Conservation (phyloP, 2,888 invertebrate species). For the Mesopsocus fuscifrons region DNA sequence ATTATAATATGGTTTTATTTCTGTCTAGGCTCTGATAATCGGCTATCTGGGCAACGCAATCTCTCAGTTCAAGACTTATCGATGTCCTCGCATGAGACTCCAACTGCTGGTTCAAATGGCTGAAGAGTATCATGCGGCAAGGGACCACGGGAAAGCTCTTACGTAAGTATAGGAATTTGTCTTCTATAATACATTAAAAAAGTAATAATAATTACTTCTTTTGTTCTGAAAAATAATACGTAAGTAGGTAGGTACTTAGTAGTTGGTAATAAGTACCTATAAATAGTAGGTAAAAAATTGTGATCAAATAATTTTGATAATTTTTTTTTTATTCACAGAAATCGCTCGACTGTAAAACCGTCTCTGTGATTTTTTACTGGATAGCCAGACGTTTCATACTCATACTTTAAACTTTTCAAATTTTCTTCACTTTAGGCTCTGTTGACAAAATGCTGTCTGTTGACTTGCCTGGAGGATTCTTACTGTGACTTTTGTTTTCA, state of each 20-base stretch:
- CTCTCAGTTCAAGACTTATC: conserved; percentile 83
- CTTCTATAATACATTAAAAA: conserved; percentile 11
- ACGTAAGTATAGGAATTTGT: conserved; percentile 37
- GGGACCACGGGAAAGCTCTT: conserved; percentile 76
- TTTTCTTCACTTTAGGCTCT: conserved; percentile 10
- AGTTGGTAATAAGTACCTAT: too few species aligned
- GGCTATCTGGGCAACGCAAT: conserved; percentile 72
- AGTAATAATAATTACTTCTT: neutral
- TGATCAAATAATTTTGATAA: too few species aligned
- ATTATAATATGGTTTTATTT: conserved; percentile 9
- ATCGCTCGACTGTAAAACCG: too few species aligned
- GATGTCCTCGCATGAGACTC: conserved; percentile 80
- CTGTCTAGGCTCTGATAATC: conserved; percentile 47
- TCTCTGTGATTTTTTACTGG: neutral
- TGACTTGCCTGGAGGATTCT: conserved; percentile 9
- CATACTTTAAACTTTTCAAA: neutral
- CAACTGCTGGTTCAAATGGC: conserved; percentile 87
- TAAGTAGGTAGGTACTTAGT: too few species aligned
- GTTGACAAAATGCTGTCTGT: neutral
- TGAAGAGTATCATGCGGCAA: conserved; percentile 74
- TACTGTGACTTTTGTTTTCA: too few species aligned
- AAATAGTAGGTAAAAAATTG: too few species aligned
- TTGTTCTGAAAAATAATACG: neutral
- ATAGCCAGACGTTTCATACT: neutral
- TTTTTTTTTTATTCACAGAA: neutral